Conservation (phyloP, 1,140 invertebrate genomes). For the Bombus vancouverensis region DNA sequence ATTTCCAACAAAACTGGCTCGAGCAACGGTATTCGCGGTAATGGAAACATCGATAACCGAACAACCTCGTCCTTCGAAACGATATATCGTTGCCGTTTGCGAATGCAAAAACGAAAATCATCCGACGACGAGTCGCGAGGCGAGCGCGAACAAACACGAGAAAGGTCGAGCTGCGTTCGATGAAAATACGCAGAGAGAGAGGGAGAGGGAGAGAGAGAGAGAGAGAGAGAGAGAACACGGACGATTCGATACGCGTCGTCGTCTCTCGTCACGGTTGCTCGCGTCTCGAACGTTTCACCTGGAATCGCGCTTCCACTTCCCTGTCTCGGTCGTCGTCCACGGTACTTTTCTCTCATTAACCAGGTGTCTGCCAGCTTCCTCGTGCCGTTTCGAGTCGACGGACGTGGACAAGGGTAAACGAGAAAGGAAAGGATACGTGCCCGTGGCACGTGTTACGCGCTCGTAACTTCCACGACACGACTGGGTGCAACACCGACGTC, state of each 20-base stretch:
- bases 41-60: slow-evolving; percentile 40
- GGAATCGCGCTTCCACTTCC: background rate
- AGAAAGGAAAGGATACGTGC: background rate
- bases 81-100: background rate
- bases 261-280: too few species aligned
- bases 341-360: background rate
- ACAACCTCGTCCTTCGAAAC: slow-evolving; percentile 32
- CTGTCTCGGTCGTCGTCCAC: background rate
- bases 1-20: background rate
- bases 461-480: slow-evolving; percentile 3
- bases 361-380: background rate
- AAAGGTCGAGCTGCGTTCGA: too few species aligned
- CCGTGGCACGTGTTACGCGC: background rate
- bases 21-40: slow-evolving; percentile 2
- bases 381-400: too few species aligned
- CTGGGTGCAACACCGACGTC: background rate
- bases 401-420: background rate
- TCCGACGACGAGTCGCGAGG: background rate
- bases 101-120: background rate
- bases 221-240: too few species aligned
- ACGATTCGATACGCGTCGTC: too few species aligned
- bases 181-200: background rate
- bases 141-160: background rate
- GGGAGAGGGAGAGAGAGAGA: too few species aligned
- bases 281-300: too few species aligned